phyloP scores from a whole-genome alignment of 2,888 invertebrate species.

The Aphrophora alni region DNA sequence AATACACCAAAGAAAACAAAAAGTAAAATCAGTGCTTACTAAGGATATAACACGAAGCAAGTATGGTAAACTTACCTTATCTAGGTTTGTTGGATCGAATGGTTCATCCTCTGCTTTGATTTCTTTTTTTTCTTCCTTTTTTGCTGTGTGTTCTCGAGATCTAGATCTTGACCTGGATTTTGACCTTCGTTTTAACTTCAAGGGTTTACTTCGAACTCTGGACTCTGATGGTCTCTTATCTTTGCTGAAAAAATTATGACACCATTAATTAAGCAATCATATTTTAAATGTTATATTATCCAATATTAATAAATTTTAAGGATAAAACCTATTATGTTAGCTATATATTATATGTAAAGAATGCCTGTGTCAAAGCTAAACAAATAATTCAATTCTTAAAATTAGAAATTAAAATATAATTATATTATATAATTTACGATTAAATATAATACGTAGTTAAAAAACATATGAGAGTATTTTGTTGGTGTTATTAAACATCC shows the following conservation, averaged over 20 bases:
- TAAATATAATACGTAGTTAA: too few species aligned
- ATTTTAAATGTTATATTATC: background rate
- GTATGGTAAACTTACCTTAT: constrained; percentile 64
- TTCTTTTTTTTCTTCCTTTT: constrained; percentile 56
- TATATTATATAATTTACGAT: too few species aligned
- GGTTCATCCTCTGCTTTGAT: constrained; percentile 66
- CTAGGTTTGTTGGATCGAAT: constrained; percentile 75
- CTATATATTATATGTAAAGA: too few species aligned
- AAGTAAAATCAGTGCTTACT: too few species aligned
- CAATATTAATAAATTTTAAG: too few species aligned
- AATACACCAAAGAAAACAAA: too few species aligned
- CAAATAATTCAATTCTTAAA: constrained; percentile 16
- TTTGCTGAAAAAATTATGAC: constrained; percentile 48
- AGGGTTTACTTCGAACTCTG: constrained; percentile 46
- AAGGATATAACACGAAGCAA: too few species aligned
- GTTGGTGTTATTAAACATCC: too few species aligned
- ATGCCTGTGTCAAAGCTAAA: too few species aligned
- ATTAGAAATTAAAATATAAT: constrained; percentile 29
- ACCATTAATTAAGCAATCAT: constrained; percentile 2
- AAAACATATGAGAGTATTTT: too few species aligned
- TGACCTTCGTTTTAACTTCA: constrained; percentile 18
- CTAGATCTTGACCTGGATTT: constrained; percentile 53
- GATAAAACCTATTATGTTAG: too few species aligned
- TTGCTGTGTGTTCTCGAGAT: constrained; percentile 51
- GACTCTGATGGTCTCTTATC: constrained; percentile 50